Base-by-base conservation (phyloP, 2,113 vertebrate species). In the Onychorhynchus coronatus region DNA sequence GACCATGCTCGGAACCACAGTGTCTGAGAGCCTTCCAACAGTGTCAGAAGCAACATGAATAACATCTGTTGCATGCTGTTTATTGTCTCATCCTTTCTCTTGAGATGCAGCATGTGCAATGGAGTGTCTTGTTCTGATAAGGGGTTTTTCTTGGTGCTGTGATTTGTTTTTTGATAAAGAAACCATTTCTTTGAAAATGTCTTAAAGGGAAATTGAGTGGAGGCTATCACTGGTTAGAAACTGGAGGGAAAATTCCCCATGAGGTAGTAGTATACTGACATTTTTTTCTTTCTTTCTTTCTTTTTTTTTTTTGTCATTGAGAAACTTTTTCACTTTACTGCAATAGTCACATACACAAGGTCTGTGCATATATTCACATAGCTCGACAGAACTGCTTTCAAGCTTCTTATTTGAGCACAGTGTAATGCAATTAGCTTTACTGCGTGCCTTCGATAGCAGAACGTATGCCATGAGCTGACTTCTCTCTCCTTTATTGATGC, bases 31-130 rank as follows among this genome's bases (percentile, higher is more conserved):
- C 19, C 44, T 87, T 89, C 70, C 87, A 92, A 56, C 24, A 87
- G n/a, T 35, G 49, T 49, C 11, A 65, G 53, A 92, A 89, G n/a
- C 62, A 94, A 91, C 1, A 0, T 85, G 74, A 95, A 30, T 79
- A 87, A 88, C 80, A 87, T 94, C 88, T 95, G 91, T 71, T 95
- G 46, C 4, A 11, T 85, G 77, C 49, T 94, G n/a, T 66, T 92
- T 89, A 76, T 91, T 94, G 70, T 89, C 87, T 96, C 70, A 88
- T 82, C 87, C 53, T 92, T 92, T 85, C 84, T 74, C 74, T 63
- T 92, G 77, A 82, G 87, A 94, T 85, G 62, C 37, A 87, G 44
- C 28, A 58, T 89, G 49, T 93, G 95, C n/a, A 91, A 42, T 75
- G n/a, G 25, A 61, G 52, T 88, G n/a, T 78, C 86, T 71, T 92